Evolutionary conservation across 2,113 vertebrate genomes (phyloP).

Genomic region (Charadrius vociferus): DNA sequence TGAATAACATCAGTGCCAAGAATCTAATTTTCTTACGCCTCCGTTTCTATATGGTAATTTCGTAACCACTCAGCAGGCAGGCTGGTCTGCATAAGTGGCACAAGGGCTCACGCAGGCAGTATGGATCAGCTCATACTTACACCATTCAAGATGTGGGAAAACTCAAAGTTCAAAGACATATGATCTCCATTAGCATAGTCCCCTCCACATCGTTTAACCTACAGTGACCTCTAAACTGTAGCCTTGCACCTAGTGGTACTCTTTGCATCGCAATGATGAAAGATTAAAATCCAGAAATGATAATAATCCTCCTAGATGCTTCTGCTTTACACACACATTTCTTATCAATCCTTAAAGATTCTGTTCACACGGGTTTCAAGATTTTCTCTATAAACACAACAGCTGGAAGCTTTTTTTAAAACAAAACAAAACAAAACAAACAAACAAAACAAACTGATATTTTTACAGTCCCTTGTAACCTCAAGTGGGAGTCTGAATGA

Average conservation of each 20-base stretch:
- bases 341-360: neutral
- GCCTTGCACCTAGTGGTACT: neutral
- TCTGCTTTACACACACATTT: neutral
- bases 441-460: neutral
- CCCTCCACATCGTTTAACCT: neutral
- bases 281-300: neutral
- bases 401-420: neutral
- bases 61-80: neutral
- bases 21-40: neutral
- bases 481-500: neutral
- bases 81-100: neutral
- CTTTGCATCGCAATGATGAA: accelerated
- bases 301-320: neutral
- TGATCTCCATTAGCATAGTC: neutral
- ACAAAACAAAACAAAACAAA: no score
- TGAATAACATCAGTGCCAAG: neutral
- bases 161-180: neutral
- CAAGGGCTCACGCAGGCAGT: neutral
- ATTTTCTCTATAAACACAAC: neutral
- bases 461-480: neutral
- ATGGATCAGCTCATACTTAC: neutral
- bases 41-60: neutral
- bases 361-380: neutral
- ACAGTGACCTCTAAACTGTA: neutral
- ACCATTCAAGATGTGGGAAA: neutral